These are phyloP conservation scores for Umimayanthus kanabou DNA, from an alignment of 92 coral and sea anemone species.

Conservation along the genomic window DNA sequence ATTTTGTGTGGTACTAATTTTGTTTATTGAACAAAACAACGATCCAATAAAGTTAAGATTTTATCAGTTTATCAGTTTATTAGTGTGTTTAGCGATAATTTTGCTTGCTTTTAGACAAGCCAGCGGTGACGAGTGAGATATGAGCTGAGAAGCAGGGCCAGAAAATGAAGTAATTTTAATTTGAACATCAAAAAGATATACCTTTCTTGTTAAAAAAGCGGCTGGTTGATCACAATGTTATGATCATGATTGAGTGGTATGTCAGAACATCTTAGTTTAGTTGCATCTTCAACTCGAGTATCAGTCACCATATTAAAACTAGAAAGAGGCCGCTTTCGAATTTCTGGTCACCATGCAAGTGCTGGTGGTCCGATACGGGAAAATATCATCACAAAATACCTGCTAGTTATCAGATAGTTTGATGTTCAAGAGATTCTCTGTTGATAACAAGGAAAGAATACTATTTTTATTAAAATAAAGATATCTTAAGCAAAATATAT, in stretches of 20 bases:
- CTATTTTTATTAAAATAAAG: no score
- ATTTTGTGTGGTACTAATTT: not conserved
- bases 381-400: not conserved
- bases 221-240: not conserved
- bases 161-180: no score
- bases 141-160: no score
- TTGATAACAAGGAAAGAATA: not conserved
- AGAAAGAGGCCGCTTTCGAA: slow-evolving; percentile 1
- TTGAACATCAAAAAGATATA: no score
- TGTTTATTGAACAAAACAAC: slow-evolving; percentile 7
- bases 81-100: not conserved
- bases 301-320: not conserved
- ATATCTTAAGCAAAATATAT: not conserved
- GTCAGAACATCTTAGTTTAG: not conserved
- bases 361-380: not conserved
- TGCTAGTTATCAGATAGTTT: not conserved
- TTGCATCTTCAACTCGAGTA: not conserved
- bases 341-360: slow-evolving; percentile 3
- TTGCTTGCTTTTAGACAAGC: not conserved
- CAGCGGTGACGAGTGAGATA: not conserved
- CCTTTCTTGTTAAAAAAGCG: not conserved
- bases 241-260: not conserved
- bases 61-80: slow-evolving; percentile 23
- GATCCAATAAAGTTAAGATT: slow-evolving; percentile 19
- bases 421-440: not conserved